These are phyloP conservation scores for Falco concolor DNA, from an alignment of 2,797 vertebrate species.

Conservation along the genomic window DNA sequence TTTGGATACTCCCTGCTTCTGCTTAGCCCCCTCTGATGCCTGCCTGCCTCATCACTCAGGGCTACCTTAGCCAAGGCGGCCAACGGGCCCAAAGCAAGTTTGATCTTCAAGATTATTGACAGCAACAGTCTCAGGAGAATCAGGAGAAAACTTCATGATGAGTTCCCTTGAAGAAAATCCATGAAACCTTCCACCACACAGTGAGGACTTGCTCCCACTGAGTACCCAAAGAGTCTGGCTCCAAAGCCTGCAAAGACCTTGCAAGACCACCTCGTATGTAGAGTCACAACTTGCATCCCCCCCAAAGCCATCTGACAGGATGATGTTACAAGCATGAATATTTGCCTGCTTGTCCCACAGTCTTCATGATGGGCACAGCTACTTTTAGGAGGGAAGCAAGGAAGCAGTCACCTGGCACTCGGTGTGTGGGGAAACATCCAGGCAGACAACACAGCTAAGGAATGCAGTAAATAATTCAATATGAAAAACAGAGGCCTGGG, in stretches of 20 bases:
- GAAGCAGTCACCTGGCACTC: background rate
- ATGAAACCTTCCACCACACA: background rate
- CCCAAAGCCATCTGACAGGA: background rate
- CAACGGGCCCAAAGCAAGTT: background rate
- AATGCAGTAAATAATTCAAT: background rate
- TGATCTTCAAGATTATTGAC: background rate
- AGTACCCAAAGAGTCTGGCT: background rate
- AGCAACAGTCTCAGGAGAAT: background rate
- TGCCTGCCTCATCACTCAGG: background rate
- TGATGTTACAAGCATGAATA: background rate
- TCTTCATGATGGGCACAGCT: background rate
- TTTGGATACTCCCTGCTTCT: background rate
- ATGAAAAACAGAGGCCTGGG: background rate
- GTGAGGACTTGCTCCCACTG: background rate
- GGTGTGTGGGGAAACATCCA: background rate
- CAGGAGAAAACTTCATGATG: background rate
- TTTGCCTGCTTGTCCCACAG: background rate
- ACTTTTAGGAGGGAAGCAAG: background rate
- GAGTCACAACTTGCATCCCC: background rate
- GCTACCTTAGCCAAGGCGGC: background rate
- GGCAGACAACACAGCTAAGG: background rate
- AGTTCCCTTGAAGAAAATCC: background rate
- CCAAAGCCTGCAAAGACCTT: background rate
- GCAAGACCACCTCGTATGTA: rapidly evolving
- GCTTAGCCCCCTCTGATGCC: background rate